A percentile compares a stretch with the other conserved stretches of the same genome.
These are phyloP conservation scores for Eupelmus urozonus DNA, from an alignment of 2,888 invertebrate species.

Conservation along the genomic window DNA sequence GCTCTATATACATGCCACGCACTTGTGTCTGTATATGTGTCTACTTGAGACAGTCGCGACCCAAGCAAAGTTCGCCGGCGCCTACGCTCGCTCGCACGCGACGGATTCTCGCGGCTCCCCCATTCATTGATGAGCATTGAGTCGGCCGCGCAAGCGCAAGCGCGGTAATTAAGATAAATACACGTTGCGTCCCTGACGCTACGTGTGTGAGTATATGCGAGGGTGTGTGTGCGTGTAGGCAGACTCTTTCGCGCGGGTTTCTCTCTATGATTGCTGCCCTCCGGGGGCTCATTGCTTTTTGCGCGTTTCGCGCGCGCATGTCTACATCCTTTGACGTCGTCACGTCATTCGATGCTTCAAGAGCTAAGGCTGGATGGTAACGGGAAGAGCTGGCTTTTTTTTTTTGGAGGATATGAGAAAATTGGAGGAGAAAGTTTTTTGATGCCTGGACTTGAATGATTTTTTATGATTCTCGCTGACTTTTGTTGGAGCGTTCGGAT, in stretches of 20 bases:
- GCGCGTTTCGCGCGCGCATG: no score
- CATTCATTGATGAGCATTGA: slow-evolving; percentile 52
- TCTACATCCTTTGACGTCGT: no score
- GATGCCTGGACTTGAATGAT: no score
- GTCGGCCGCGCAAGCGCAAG: not conserved
- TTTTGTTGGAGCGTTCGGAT: no score
- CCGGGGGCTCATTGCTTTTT: no score
- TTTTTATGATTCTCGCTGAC: no score
- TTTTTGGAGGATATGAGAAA: not conserved
- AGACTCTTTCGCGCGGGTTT: not conserved
- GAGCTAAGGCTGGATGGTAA: no score
- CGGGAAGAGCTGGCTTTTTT: not conserved
- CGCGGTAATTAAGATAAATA: slow-evolving; percentile 52
- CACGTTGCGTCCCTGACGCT: not conserved
- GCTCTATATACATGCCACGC: not conserved
- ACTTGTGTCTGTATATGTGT: not conserved
- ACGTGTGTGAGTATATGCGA: not conserved
- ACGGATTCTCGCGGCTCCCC: slow-evolving; percentile 3
- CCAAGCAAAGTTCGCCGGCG: slow-evolving; percentile 9
- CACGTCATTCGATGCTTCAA: no score
- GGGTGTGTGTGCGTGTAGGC: no score
- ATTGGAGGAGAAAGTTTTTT: slow-evolving; percentile 40
- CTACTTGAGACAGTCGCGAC: slow-evolving; percentile 39
- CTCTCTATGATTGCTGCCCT: not conserved
- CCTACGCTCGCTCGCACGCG: not conserved